Conservation (phyloP, 2,797 vertebrate species). For the Catamblyrhynchus diadema region DNA sequence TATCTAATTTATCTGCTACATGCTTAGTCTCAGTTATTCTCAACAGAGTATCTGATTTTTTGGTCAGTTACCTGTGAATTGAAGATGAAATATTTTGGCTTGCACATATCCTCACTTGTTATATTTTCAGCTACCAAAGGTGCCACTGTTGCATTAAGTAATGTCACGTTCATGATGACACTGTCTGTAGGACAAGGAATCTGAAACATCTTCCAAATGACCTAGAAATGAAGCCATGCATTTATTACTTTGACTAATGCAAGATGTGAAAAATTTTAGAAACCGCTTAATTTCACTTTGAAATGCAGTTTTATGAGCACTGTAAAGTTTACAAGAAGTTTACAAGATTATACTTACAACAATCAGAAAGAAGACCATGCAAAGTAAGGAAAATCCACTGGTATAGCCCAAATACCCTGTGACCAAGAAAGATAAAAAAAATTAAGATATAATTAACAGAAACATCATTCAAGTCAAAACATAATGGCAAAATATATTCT, state of each 20-base stretch:
- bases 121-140: conserved; percentile 57
- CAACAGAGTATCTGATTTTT: not conserved
- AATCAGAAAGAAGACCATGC: conserved; percentile 97
- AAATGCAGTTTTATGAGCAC: not conserved
- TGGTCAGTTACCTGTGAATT: conserved; percentile 88
- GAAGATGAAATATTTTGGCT: conserved; percentile 89
- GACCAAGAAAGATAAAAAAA: not conserved
- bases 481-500: not conserved
- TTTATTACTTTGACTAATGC: not conserved
- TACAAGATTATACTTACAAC: conserved; percentile 84
- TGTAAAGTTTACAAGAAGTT: not conserved
- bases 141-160: conserved; percentile 69
- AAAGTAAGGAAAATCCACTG: conserved; percentile 93
- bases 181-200: conserved; percentile 83
- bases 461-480: not conserved
- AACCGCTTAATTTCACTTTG: not conserved
- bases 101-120: conserved; percentile 79
- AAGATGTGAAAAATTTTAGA: not conserved
- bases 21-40: not conserved
- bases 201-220: conserved; percentile 97
- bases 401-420: conserved; percentile 97
- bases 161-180: conserved; percentile 64
- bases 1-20: not conserved
- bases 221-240: conserved; percentile 73
- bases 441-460: not conserved